Conservation (phyloP, 2,113 vertebrate genomes). For the Azemiops feae region DNA sequence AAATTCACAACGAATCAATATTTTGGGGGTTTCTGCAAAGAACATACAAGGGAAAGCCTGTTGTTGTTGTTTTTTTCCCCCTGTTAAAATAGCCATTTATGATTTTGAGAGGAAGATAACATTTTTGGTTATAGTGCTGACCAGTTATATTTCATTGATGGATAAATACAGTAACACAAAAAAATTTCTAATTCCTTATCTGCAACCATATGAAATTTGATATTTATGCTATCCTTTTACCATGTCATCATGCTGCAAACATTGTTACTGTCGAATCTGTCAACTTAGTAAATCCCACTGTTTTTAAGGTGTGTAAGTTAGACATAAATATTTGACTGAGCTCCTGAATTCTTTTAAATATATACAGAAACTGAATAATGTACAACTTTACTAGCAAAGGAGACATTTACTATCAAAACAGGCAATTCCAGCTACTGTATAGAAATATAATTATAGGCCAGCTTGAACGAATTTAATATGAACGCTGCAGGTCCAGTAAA, state of each 20-base stretch:
- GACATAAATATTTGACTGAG: slow-evolving; percentile 64
- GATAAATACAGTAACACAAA: neutral
- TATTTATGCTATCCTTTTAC: slow-evolving; percentile 42
- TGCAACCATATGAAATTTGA: slow-evolving; percentile 25
- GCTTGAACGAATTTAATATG: neutral
- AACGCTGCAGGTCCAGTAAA: neutral
- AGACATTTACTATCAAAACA: neutral
- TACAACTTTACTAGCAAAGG: slow-evolving; percentile 5
- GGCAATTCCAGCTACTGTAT: neutral
- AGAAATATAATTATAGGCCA: neutral
- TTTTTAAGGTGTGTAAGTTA: slow-evolving; percentile 61
- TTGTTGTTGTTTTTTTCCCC: neutral
- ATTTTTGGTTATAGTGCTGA: slow-evolving; percentile 8
- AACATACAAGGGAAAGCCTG: neutral
- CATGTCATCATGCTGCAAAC: neutral
- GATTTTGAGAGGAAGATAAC: neutral
- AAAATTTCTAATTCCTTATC: slow-evolving; percentile 33
- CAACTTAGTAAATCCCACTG: slow-evolving; percentile 55
- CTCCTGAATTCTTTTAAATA: slow-evolving; percentile 39
- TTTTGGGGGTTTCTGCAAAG: slow-evolving; percentile 43
- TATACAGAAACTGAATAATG: slow-evolving; percentile 54
- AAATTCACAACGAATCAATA: slow-evolving; percentile 29
- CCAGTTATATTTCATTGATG: slow-evolving; percentile 26
- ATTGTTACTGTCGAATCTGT: slow-evolving; percentile 52
- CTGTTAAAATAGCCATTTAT: slow-evolving; percentile 18